Evolutionary conservation across 2,888 invertebrate genomes (phyloP).

Genomic region (Tortrix viridana): DNA sequence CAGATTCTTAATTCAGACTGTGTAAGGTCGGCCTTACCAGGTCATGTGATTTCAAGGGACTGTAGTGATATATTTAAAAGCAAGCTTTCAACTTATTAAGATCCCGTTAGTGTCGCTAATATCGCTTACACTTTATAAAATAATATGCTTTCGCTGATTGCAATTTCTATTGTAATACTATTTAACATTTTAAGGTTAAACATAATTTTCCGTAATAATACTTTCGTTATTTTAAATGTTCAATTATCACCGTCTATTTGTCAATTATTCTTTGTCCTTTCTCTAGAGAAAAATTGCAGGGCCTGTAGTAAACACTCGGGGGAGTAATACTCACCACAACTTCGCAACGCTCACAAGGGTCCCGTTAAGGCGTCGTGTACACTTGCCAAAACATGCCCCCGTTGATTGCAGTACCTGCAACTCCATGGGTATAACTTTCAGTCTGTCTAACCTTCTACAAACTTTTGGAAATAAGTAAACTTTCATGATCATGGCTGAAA

Average conservation of each 20-base stretch:
- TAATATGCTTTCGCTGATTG: no score
- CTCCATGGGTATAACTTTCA: neutral
- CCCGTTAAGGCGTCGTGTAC: constrained; percentile 6
- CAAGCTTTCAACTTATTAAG: no score
- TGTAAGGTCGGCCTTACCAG: no score
- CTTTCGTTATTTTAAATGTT: neutral
- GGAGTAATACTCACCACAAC: constrained; percentile 60
- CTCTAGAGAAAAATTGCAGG: constrained; percentile 69
- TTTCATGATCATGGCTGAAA: neutral
- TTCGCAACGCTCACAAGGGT: constrained; percentile 4
- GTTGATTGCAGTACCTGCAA: constrained; percentile 5
- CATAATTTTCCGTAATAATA: no score
- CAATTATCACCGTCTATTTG: constrained; percentile 9
- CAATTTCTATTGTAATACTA: no score
- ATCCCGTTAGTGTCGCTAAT: no score
- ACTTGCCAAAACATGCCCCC: constrained; percentile 2
- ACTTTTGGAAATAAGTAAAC: neutral
- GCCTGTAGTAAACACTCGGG: constrained; percentile 59
- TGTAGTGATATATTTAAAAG: no score
- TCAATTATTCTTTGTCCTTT: constrained; percentile 32
- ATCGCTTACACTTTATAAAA: no score
- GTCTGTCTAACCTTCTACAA: neutral
- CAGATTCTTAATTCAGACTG: no score
- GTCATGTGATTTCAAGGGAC: no score
- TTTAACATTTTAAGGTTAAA: no score